Base-by-base conservation (phyloP, 2,888 invertebrate genomes). In the Coenonympha arcania region DNA sequence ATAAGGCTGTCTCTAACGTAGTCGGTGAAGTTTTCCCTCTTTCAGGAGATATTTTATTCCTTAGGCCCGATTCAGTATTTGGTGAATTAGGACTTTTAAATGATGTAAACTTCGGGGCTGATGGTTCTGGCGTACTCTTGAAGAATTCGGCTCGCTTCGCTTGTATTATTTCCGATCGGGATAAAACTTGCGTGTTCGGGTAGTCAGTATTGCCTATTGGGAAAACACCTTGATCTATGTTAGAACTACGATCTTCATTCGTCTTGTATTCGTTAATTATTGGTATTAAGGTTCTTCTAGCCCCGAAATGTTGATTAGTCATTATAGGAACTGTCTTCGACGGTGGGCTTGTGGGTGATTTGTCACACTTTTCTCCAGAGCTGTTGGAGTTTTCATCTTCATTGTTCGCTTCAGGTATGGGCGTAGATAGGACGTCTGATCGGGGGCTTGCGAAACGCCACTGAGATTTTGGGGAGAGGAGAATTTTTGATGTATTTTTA, bases 391-490 rank as follows among this genome's bases (percentile, higher is more conserved):
- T 90, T 60, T 93, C 93, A 66, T 94, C 94, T 67, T 93, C 93
- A 65, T 92, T 91, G 64, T 89, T 88, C 60, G 92, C 95, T 86
- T 95, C 95, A 31, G 91, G 91, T 73, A 95, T 95, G 50, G 95
- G 94, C 37, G 93, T 92, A 33, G 95, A 94, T 67, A 95, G 89
- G 45, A 95, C 93, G 66, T 95, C 94, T 16, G 93, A 93, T 63
- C 94, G 87, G 1, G 92, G 92, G 59, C 90, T 91, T 28, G 91
- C 88, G 64, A 92, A 92, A 57, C 92, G 83, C 92, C 92, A 92
- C 54, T 89, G 90, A 0, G 92, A 90, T 56, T 91, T 88, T 0
- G 92, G 92, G 47, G 91, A 91, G 30, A 91, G 76, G 42, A 92
- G 79, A 68, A 93, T 93, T 74, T 87, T 88, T 1, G 88, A 88